Conservation (phyloP, 2,113 vertebrate species). For the Tupaia tana region DNA sequence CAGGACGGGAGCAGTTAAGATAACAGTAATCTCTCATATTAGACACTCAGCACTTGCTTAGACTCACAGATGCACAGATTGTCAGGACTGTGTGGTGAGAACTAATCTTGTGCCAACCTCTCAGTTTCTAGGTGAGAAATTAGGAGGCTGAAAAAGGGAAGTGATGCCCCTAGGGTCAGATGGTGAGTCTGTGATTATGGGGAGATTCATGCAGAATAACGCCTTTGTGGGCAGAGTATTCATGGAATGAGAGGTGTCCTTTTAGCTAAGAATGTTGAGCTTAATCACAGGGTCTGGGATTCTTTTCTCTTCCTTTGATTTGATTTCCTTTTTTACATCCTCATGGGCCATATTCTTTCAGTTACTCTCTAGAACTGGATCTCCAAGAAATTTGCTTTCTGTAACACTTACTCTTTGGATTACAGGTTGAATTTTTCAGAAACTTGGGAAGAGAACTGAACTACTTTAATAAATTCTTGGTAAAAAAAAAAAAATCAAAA, state of each 20-base stretch:
- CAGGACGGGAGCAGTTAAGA: background rate
- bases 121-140: background rate
- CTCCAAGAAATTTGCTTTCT: conserved; percentile 33
- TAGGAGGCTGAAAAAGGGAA: background rate
- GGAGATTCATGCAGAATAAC: background rate
- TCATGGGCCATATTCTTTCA: background rate
- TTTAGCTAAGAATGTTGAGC: background rate
- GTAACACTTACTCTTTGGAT: conserved; percentile 30
- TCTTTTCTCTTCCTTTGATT: background rate
- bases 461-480: background rate
- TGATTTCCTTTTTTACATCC: background rate
- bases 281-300: background rate
- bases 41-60: background rate
- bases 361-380: background rate
- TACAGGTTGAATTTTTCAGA: conserved; percentile 15
- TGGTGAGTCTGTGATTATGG: background rate
- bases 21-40: background rate
- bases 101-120: background rate
- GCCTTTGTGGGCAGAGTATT: background rate
- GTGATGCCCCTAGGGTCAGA: background rate
- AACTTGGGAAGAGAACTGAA: background rate
- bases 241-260: background rate
- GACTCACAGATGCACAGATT: background rate
- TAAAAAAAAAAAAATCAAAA: conserved; percentile 53
- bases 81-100: background rate